These are phyloP conservation scores for Pollicipes pollicipes DNA, from an alignment of 1,140 invertebrate species.

Conservation along the genomic window DNA sequence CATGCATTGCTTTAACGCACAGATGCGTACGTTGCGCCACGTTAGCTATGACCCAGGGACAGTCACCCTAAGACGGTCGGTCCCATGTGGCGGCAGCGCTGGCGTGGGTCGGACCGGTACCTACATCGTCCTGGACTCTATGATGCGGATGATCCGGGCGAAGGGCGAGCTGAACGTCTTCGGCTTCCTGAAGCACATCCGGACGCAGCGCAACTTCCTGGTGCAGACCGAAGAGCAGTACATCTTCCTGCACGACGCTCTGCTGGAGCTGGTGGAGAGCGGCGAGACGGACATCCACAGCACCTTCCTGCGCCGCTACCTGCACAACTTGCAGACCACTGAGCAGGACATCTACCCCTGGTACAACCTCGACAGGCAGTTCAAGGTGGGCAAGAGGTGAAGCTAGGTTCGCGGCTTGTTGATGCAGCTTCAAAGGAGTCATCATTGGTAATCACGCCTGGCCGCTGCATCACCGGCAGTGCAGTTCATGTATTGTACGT, in stretches of 20 bases:
- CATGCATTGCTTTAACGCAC: too few species aligned
- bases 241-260: slow-evolving; percentile 87
- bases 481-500: too few species aligned
- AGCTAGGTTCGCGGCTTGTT: too few species aligned
- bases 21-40: too few species aligned
- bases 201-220: slow-evolving; percentile 39
- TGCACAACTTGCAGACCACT: slow-evolving; percentile 37
- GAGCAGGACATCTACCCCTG: slow-evolving; percentile 33
- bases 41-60: too few species aligned
- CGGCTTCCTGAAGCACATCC: slow-evolving; percentile 81
- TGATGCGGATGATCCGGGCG: slow-evolving; percentile 76
- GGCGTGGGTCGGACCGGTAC: slow-evolving; percentile 95
- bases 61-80: too few species aligned
- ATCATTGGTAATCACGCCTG: too few species aligned
- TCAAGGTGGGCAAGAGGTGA: too few species aligned
- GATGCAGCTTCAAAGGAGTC: too few species aligned
- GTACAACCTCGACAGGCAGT: slow-evolving; percentile 53
- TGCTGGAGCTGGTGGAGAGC: slow-evolving; percentile 81
- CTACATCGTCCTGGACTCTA: slow-evolving; percentile 83
- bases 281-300: slow-evolving; percentile 68
- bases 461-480: too few species aligned
- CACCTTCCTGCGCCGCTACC: slow-evolving; percentile 40
- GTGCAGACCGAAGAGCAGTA: slow-evolving; percentile 84
- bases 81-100: too few species aligned
- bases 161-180: slow-evolving; percentile 76